Conservation (phyloP, 2,888 invertebrate genomes). For the Spisula subtruncata region DNA sequence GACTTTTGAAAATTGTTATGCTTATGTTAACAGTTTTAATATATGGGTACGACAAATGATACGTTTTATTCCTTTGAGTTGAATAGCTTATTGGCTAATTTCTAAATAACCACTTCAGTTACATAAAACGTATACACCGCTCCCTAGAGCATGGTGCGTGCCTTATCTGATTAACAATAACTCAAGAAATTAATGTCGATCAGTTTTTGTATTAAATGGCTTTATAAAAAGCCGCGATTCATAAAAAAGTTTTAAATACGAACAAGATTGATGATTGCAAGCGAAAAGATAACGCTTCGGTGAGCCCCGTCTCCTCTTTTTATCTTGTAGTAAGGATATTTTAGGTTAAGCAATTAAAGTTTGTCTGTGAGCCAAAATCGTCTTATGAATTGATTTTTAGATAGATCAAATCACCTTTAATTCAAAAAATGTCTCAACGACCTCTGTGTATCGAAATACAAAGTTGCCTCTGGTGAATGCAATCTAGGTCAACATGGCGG, state of each 20-base stretch:
- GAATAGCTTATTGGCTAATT: neutral
- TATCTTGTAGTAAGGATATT: slow-evolving; percentile 40
- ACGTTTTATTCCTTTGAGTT: neutral
- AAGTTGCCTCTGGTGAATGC: neutral
- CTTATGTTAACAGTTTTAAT: slow-evolving; percentile 18
- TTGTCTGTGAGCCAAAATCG: slow-evolving; percentile 28
- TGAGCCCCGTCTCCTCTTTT: slow-evolving; percentile 13
- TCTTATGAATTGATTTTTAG: slow-evolving; percentile 40
- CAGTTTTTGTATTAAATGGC: slow-evolving; percentile 18
- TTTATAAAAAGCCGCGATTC: slow-evolving; percentile 27
- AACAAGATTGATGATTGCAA: slow-evolving; percentile 29
- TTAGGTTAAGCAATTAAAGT: slow-evolving; percentile 23
- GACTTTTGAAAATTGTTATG: slow-evolving; percentile 18
- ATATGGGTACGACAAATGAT: slow-evolving; percentile 8
- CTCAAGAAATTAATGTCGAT: slow-evolving; percentile 33
- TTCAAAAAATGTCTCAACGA: slow-evolving; percentile 40
- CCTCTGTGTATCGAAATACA: slow-evolving; percentile 8
- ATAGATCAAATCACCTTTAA: slow-evolving; percentile 5
- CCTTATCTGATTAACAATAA: slow-evolving; percentile 34
- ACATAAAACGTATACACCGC: slow-evolving; percentile 19
- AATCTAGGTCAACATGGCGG: slow-evolving; percentile 11
- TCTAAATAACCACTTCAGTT: slow-evolving; percentile 13
- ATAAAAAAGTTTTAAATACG: slow-evolving; percentile 25
- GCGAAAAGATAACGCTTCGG: slow-evolving; percentile 23
- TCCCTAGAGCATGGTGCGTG: neutral